Percentiles rank a stretch among this genome's conserved stretches.
Evolutionary conservation across 2,797 vertebrate genomes (phyloP).

Genomic region (Semaprochilodus insignis): DNA sequence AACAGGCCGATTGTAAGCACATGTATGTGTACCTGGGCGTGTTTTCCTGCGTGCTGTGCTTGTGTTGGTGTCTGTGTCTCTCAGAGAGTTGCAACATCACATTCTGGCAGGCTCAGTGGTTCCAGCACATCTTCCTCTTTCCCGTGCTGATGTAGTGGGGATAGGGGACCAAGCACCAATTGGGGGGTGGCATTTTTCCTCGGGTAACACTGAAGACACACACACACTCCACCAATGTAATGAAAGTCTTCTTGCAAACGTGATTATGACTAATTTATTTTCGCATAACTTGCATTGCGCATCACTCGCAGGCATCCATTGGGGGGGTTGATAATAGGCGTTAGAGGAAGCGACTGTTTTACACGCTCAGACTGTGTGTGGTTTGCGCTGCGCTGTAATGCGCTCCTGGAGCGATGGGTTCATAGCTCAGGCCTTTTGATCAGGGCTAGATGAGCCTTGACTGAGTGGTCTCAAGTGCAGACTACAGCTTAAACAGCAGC

Average conservation of each 20-base stretch:
- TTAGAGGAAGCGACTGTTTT: slow-evolving; percentile 46
- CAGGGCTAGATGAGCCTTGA: slow-evolving; percentile 56
- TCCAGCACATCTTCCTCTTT: slow-evolving; percentile 27
- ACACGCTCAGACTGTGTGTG: slow-evolving; percentile 52
- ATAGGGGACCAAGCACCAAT: slow-evolving; percentile 15
- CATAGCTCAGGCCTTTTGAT: slow-evolving; percentile 50
- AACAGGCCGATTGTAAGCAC: not conserved
- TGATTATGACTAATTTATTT: slow-evolving; percentile 43
- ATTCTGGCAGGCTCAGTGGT: slow-evolving; percentile 35
- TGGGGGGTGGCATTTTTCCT: slow-evolving; percentile 29
- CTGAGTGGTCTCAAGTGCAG: slow-evolving; percentile 54
- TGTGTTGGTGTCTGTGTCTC: slow-evolving; percentile 33
- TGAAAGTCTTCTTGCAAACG: slow-evolving; percentile 43
- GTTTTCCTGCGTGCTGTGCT: slow-evolving; percentile 32
- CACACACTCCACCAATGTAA: slow-evolving; percentile 13
- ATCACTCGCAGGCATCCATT: slow-evolving; percentile 31
- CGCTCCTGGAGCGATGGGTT: slow-evolving; percentile 44
- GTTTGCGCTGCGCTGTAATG: slow-evolving; percentile 50
- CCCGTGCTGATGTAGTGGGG: slow-evolving; percentile 20
- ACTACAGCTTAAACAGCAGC: slow-evolving; percentile 47
- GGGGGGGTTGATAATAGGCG: slow-evolving; percentile 38
- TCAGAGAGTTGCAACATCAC: slow-evolving; percentile 41
- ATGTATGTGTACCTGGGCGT: slow-evolving; percentile 13
- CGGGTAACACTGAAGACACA: slow-evolving; percentile 2
- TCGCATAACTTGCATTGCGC: not conserved